Evolutionary conservation across 2,888 invertebrate species (phyloP), one percentile per base, ranked within the genome.

Genomic region (Sepiola atlantica): DNA sequence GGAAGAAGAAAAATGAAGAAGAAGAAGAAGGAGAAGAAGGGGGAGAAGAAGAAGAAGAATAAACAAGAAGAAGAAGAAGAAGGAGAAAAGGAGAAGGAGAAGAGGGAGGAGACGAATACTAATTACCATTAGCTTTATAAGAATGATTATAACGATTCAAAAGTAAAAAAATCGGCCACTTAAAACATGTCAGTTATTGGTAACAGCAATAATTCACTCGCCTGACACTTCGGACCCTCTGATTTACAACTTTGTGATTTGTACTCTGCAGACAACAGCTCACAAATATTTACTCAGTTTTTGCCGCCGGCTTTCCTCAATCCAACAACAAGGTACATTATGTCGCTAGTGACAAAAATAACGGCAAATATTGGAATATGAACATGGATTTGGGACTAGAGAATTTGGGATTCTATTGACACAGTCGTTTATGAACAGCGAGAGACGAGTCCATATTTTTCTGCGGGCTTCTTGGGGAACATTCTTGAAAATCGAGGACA

Each of bases 271-370:
- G 16, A 77, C 77, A 77, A 32, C 1, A 77, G 77, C 77, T 77
- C n/a, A 77, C 77, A 77, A 77, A 77, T 77, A 77, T 77, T 77
- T 77, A 77, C 77, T 77, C 77, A 77, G 32, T 77, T 77, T n/a
- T n/a, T 77, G 77, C 77, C n/a, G n/a, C 16, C 4, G 77, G 77
- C 77, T 77, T 77, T 77, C 32, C 32, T n/a, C 77, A 77, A 77
- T 77, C 77, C 77, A 77, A 16, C n/a, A 77, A 77, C 77, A 77
- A 77, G 77, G 77, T n/a, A 77, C 77, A 77, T 77, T 77, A 77
- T 77, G 77, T 77, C n/a, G 32, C n/a, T 77, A 77, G 77, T 77
- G 77, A n/a, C n/a, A 77, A 77, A 32, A 77, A 77, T 77, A 77
- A 77, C 77, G n/a, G n/a, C n/a, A 77, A 77, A 77, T 77, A 77